Conservation (phyloP, 2,113 vertebrate species). For the Leptodactylus fuscus region DNA sequence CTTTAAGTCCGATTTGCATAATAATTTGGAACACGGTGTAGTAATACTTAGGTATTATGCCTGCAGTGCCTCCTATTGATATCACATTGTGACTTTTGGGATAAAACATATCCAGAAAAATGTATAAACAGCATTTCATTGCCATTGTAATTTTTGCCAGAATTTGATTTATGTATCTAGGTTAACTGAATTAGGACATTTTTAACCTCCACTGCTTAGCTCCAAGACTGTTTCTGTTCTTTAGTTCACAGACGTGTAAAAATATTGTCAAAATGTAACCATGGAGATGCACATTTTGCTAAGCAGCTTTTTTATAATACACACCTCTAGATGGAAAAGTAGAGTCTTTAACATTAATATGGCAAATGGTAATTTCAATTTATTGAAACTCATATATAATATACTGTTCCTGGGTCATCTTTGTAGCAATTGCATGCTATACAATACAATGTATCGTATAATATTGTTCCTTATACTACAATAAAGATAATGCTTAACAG, state of each 20-base stretch:
- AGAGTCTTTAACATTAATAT: neutral
- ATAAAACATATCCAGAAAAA: neutral
- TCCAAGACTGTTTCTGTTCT: neutral
- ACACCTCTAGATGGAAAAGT: neutral
- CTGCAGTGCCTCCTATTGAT: too few relatives aligned
- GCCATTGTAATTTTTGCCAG: neutral
- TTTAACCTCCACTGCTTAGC: conserved; percentile 10
- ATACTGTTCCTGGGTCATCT: too few relatives aligned
- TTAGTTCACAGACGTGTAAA: neutral
- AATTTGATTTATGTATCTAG: conserved; percentile 21
- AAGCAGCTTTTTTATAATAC: neutral
- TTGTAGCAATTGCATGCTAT: too few relatives aligned
- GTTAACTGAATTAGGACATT: conserved; percentile 18
- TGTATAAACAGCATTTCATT: neutral
- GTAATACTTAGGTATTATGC: too few relatives aligned
- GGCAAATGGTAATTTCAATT: neutral
- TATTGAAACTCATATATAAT: neutral
- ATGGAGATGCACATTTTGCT: neutral
- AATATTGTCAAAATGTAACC: conserved; percentile 8
- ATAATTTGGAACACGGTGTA: too few relatives aligned
- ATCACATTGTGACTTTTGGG: neutral
- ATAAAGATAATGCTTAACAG: too few relatives aligned
- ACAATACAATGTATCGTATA: too few relatives aligned
- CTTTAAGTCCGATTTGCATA: too few relatives aligned
- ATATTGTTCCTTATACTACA: too few relatives aligned